Percentiles rank a stretch among this genome's conserved stretches.
Conservation (phyloP, 2,888 invertebrate species). For the Falcaria lacertinaria region DNA sequence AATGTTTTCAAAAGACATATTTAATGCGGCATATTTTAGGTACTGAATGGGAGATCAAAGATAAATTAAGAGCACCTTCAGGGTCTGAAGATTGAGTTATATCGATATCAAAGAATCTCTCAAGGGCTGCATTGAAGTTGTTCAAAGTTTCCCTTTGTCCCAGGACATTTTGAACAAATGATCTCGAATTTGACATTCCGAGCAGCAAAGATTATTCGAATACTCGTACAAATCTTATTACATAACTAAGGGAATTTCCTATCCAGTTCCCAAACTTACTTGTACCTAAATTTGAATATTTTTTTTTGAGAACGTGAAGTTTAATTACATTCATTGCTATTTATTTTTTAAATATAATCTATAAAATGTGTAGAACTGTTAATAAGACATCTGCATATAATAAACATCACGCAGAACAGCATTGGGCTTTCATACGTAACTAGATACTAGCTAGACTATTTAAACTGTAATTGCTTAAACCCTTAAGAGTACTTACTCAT, state of each 20-base stretch:
- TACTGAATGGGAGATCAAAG: background rate
- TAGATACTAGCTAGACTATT: too few species aligned
- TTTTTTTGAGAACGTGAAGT: too few species aligned
- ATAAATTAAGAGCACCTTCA: background rate
- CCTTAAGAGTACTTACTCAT: too few species aligned
- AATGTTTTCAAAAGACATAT: background rate
- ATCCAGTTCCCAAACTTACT: background rate
- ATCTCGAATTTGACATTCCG: background rate
- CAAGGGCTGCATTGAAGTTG: background rate
- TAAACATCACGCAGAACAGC: too few species aligned
- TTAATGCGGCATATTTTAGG: background rate
- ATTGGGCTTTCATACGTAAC: too few species aligned
- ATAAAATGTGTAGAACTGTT: too few species aligned
- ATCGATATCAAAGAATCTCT: background rate
- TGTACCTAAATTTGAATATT: too few species aligned
- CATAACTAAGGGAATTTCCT: background rate
- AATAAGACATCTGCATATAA: too few species aligned
- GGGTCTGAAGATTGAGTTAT: background rate
- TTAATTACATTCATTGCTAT: too few species aligned
- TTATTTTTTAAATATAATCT: too few species aligned
- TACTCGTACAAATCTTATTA: background rate
- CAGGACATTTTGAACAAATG: background rate
- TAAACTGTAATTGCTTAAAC: too few species aligned
- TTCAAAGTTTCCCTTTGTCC: background rate
- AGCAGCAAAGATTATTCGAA: background rate